Percentiles rank a stretch among this genome's conserved stretches.
These are phyloP conservation scores for Cydia fagiglandana DNA, from an alignment of 1,140 invertebrate genomes.

Conservation along the genomic window DNA sequence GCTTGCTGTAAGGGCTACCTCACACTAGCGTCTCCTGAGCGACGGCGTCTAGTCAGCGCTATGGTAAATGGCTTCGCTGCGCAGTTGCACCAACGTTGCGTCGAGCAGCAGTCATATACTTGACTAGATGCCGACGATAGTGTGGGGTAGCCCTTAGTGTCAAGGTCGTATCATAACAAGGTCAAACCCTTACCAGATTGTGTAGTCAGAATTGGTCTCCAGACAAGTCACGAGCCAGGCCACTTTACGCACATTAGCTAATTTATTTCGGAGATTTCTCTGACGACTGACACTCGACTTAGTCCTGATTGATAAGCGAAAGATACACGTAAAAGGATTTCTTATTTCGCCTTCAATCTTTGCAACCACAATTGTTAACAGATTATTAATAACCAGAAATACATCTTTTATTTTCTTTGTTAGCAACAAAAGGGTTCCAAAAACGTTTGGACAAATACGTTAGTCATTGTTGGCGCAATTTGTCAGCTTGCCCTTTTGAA, in stretches of 20 bases:
- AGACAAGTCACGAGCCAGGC: conserved; percentile 67
- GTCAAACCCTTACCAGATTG: no score
- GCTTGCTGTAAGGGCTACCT: no score
- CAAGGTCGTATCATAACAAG: no score
- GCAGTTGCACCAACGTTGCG: no score
- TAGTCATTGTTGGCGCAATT: conserved; percentile 63
- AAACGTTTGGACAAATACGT: conserved; percentile 42
- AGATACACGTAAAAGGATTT: conserved; percentile 48
- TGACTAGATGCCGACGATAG: no score
- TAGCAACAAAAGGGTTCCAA: conserved; percentile 41
- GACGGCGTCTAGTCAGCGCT: no score
- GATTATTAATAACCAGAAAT: conserved; percentile 28
- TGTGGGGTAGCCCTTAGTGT: no score
- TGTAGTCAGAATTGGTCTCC: conserved; percentile 52
- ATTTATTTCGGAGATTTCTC: conserved; percentile 64
- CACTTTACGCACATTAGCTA: conserved; percentile 65
- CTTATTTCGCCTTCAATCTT: conserved; percentile 34
- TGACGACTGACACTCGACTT: conserved; percentile 56
- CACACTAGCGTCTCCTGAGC: no score
- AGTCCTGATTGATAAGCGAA: conserved; percentile 50
- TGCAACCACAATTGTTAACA: conserved; percentile 25
- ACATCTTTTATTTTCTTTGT: conserved; percentile 12
- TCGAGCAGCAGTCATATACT: no score
- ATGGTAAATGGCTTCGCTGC: no score
- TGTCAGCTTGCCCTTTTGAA: conserved; percentile 73